Evolutionary conservation across 2,797 vertebrate species (phyloP).

Genomic region (Oryzias sinensis): DNA sequence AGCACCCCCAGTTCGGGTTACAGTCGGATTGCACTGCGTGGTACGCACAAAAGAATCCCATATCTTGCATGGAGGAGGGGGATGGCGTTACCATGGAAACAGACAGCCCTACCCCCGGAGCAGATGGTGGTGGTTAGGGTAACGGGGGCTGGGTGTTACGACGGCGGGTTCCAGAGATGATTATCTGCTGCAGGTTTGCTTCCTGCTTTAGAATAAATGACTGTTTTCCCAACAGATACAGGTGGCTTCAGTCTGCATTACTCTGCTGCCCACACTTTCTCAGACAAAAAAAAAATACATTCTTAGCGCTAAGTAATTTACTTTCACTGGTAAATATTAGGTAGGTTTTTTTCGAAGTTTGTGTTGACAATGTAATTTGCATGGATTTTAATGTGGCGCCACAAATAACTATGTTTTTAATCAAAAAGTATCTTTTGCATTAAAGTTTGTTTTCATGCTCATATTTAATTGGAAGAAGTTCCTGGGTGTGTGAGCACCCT

Average conservation of each 20-base stretch:
- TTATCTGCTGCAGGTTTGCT: slow-evolving; percentile 51
- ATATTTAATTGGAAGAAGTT: too few species aligned
- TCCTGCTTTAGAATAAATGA: slow-evolving; percentile 23
- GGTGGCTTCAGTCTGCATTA: slow-evolving; percentile 18
- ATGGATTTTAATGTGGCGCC: too few species aligned
- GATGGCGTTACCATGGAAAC: slow-evolving; percentile 73
- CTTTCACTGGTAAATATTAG: too few species aligned
- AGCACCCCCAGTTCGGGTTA: slow-evolving; percentile 34
- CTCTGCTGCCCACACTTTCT: neutral
- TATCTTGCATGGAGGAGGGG: slow-evolving; percentile 59
- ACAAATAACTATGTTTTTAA: too few species aligned
- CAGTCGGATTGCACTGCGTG: slow-evolving; percentile 53
- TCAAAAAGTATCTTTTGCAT: too few species aligned
- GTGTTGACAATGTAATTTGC: too few species aligned
- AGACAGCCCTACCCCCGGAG: slow-evolving; percentile 67
- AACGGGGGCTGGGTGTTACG: slow-evolving; percentile 62
- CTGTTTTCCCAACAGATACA: slow-evolving; percentile 24
- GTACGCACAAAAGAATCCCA: slow-evolving; percentile 62
- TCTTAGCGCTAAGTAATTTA: too few species aligned
- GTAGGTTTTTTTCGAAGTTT: too few species aligned
- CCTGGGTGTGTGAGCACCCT: too few species aligned
- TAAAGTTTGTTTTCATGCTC: too few species aligned
- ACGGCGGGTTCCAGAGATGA: slow-evolving; percentile 55
- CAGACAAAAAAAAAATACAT: too few species aligned
- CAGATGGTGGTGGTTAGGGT: slow-evolving; percentile 75